Conservation (phyloP, 2,888 invertebrate genomes). For the Caenorhabditis uteleia region DNA sequence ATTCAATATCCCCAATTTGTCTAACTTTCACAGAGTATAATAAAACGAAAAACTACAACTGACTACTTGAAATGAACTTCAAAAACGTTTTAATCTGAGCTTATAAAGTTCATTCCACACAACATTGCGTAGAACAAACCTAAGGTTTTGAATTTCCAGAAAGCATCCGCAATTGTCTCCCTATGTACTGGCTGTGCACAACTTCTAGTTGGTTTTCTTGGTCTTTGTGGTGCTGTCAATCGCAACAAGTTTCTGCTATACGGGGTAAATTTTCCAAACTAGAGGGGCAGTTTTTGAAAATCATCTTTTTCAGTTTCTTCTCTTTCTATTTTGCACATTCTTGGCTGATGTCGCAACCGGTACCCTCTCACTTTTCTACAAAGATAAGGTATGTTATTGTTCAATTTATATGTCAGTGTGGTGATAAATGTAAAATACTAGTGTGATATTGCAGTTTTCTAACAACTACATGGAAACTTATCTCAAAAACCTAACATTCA, state of each 20-base stretch:
- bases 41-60: too few species aligned
- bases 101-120: too few species aligned
- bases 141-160: constrained; percentile 17
- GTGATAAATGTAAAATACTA: not conserved
- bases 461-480: constrained; percentile 57
- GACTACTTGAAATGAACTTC: too few species aligned
- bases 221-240: constrained; percentile 63
- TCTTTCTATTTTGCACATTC: constrained; percentile 51
- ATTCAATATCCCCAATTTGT: constrained; percentile 1
- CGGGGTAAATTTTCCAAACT: constrained; percentile 53
- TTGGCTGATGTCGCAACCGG: constrained; percentile 56
- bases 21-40: too few species aligned
- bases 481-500: constrained; percentile 59
- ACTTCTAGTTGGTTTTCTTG: constrained; percentile 63
- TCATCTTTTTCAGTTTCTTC: constrained; percentile 48
- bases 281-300: not conserved
- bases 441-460: constrained; percentile 31
- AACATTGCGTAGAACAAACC: too few species aligned
- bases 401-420: too few species aligned
- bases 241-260: constrained; percentile 59
- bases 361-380: constrained; percentile 51
- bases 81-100: too few species aligned
- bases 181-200: constrained; percentile 54
- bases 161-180: constrained; percentile 53
- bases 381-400: constrained; percentile 52